Evolutionary conservation across 2,888 invertebrate genomes (phyloP), one percentile per base, ranked within the genome.

Genomic region (Coelinius sp.): DNA sequence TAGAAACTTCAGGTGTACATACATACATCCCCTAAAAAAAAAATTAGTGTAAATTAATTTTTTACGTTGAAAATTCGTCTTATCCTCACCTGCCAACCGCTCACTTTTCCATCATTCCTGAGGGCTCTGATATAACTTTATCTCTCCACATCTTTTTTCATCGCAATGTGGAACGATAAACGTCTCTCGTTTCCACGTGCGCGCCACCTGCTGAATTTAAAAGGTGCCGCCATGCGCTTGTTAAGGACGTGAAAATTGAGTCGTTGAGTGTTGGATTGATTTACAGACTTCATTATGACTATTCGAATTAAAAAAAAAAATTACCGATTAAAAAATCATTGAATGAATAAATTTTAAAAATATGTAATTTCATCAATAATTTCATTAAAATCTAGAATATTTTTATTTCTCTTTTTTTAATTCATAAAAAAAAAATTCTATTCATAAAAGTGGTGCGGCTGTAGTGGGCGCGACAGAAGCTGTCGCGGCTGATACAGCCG

Each of bases 111-210:
- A 27, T 59, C 70, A 41, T 44, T 53, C 68, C 4, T n/a, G n/a
- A 1, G 1, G 41, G n/a, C 38, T 67, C 52, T 22, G 17, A 12
- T n/a, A 53, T n/a, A n/a, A 53, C 49, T 59, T 63, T 67, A 66
- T 70, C 65, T 70, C 56, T 49, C 62, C 67, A 71, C 67, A 71
- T 62, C 67, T 59, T 67, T 71, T 53, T 7, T 17, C 20, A 17
- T 52, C 52, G 20, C 20, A 52, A 52, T 52, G 52, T n/a, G 27
- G n/a, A 53, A 24, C 53, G 53, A 53, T 27, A 53, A 22, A 27
- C 24, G 27, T 53, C 25, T 53, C 25, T 22, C n/a, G 27, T n/a
- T 53, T 52, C 24, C 24, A 27, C 27, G 53, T 27, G 14, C 27
- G 25, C 35, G 7, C 35, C 53, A 53, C 53, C 53, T 53, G 53